Conservation (phyloP, 2,113 vertebrate genomes). For the Nanorana parkeri region DNA sequence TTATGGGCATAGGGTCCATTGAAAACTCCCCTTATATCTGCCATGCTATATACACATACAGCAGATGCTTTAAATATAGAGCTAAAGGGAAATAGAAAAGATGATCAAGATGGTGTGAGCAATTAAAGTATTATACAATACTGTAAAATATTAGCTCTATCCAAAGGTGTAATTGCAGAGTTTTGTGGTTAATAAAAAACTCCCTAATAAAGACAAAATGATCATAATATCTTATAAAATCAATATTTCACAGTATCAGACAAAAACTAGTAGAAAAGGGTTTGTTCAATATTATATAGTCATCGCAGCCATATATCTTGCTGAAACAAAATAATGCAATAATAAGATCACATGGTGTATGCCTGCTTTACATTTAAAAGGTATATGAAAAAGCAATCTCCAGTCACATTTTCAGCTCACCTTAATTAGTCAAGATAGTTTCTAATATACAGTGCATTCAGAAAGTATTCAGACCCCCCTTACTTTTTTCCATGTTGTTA, state of each 20-base stretch:
- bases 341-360: slow-evolving; percentile 4
- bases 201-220: background rate
- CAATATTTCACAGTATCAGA: background rate
- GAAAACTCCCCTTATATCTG: slow-evolving; percentile 90
- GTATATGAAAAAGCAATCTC: slow-evolving; percentile 1
- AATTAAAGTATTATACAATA: background rate
- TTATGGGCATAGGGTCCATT: slow-evolving; percentile 97
- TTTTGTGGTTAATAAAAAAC: background rate
- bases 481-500: too few species aligned
- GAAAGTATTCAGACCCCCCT: too few species aligned
- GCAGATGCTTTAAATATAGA: slow-evolving; percentile 98
- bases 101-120: background rate
- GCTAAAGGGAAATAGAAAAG: slow-evolving; percentile 68
- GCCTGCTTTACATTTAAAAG: slow-evolving; percentile 3
- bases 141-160: background rate
- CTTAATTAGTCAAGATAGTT: background rate
- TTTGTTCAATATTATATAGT: background rate
- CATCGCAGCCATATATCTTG: slow-evolving; percentile 8
- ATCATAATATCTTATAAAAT: background rate
- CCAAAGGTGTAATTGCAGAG: background rate
- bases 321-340: slow-evolving; percentile 17
- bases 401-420: background rate
- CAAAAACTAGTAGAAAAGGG: background rate
- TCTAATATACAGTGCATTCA: background rate
- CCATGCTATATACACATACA: slow-evolving; percentile 95